phyloP scores from a whole-genome alignment of 2,888 invertebrate genomes.

The Eudemis profundana region DNA sequence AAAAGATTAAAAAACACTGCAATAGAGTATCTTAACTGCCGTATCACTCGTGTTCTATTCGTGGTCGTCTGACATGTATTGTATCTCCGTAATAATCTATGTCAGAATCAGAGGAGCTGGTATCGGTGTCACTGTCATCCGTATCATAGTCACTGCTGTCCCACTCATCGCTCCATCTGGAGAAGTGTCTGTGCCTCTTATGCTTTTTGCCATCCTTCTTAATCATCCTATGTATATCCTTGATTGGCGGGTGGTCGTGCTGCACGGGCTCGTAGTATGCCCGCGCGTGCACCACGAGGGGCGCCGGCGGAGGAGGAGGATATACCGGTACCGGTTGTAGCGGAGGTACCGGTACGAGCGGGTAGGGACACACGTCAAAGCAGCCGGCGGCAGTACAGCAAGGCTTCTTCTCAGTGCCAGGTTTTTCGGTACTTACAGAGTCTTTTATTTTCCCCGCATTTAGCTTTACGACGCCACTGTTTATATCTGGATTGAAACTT shows the following conservation, averaged over 20 bases:
- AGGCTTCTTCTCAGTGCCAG: neutral
- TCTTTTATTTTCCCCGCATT: neutral
- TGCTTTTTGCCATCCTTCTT: conserved; percentile 49
- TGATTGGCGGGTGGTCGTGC: conserved; percentile 70
- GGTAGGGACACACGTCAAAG: conserved; percentile 27
- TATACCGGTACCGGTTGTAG: conserved; percentile 39
- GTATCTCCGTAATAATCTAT: conserved; percentile 10
- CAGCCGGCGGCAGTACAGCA: conserved; percentile 37
- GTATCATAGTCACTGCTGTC: conserved; percentile 18
- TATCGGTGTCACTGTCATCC: conserved; percentile 11
- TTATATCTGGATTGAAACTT: neutral
- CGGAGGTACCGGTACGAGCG: conserved; percentile 38
- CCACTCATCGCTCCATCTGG: conserved; percentile 15
- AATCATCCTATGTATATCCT: conserved; percentile 59
- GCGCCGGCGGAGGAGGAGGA: conserved; percentile 47
- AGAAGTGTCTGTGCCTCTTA: neutral
- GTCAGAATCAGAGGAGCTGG: neutral
- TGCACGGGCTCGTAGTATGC: conserved; percentile 67
- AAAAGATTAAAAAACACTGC: too few relatives aligned
- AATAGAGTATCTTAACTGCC: neutral
- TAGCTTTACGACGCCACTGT: too few relatives aligned
- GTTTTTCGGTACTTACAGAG: neutral
- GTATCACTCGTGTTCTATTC: neutral
- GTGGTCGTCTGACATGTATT: neutral
- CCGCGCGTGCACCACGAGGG: conserved; percentile 61